These are phyloP conservation scores for Leptinotarsa juncta DNA, from an alignment of 2,888 invertebrate genomes.

Conservation along the genomic window DNA sequence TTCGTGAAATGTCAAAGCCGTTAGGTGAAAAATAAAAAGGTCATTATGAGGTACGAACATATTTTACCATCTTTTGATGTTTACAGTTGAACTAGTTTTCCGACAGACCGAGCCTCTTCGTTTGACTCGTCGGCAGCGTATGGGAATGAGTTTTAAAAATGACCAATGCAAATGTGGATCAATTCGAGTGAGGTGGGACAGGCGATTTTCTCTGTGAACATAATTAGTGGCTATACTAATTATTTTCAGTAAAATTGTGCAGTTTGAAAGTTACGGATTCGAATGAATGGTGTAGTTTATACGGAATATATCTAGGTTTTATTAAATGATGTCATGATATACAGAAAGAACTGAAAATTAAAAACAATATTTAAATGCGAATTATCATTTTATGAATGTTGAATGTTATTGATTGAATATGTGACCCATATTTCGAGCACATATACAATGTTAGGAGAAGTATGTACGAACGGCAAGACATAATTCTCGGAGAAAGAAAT, in stretches of 20 bases:
- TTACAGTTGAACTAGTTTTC: constrained; percentile 2
- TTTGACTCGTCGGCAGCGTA: neutral
- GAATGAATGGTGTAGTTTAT: neutral
- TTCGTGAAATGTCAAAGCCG: constrained; percentile 17
- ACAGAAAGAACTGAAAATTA: no score
- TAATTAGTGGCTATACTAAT: neutral
- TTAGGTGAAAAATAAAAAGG: constrained; percentile 14
- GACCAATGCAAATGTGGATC: constrained; percentile 14
- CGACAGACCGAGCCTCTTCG: constrained; percentile 7
- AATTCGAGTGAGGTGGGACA: constrained; percentile 3
- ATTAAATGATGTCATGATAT: neutral
- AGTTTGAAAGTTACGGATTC: neutral
- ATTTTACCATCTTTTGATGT: constrained; percentile 5
- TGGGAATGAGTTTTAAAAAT: constrained; percentile 14
- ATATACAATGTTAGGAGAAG: no score
- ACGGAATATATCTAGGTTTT: neutral
- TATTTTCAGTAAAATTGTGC: constrained; percentile 4
- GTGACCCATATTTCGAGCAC: no score
- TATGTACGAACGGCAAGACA: no score
- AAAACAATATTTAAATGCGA: no score
- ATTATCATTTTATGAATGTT: no score
- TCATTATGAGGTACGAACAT: constrained; percentile 8
- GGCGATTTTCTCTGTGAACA: constrained; percentile 8
- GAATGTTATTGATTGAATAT: no score
- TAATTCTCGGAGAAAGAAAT: no score